Conservation (phyloP, 2,888 invertebrate species). For the Morpho achilles region DNA sequence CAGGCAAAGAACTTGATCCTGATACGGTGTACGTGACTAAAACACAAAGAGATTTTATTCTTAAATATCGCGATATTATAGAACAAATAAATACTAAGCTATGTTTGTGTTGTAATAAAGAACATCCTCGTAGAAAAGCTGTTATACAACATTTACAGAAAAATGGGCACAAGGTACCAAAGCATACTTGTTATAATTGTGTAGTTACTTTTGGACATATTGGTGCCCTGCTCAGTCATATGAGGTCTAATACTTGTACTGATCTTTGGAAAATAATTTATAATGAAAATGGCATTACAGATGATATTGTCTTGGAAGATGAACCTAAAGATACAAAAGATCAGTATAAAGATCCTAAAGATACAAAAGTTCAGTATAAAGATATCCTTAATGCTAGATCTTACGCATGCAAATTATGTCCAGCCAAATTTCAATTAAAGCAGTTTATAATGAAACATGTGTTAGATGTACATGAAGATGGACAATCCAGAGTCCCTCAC, state of each 20-base stretch:
- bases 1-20: constrained; percentile 54
- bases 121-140: constrained; percentile 71
- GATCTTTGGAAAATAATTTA: constrained; percentile 74
- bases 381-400: constrained; percentile 74
- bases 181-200: constrained; percentile 82
- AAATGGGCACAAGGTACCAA: constrained; percentile 78
- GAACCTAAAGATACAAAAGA: constrained; percentile 60
- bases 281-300: constrained; percentile 69
- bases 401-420: constrained; percentile 71
- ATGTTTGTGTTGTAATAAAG: constrained; percentile 68
- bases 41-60: constrained; percentile 67
- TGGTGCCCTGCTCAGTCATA: constrained; percentile 72
- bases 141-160: constrained; percentile 76
- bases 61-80: constrained; percentile 65
- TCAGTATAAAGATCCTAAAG: constrained; percentile 68
- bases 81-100: constrained; percentile 72
- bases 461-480: constrained; percentile 70
- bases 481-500: constrained; percentile 61
- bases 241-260: constrained; percentile 71
- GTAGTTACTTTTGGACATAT: constrained; percentile 78
- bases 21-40: constrained; percentile 63
- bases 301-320: constrained; percentile 65
- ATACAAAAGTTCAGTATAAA: constrained; percentile 63
- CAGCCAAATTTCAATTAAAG: constrained; percentile 73
- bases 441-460: constrained; percentile 76